phyloP scores from a whole-genome alignment of 2,797 vertebrate genomes.

The Merluccius polli region DNA sequence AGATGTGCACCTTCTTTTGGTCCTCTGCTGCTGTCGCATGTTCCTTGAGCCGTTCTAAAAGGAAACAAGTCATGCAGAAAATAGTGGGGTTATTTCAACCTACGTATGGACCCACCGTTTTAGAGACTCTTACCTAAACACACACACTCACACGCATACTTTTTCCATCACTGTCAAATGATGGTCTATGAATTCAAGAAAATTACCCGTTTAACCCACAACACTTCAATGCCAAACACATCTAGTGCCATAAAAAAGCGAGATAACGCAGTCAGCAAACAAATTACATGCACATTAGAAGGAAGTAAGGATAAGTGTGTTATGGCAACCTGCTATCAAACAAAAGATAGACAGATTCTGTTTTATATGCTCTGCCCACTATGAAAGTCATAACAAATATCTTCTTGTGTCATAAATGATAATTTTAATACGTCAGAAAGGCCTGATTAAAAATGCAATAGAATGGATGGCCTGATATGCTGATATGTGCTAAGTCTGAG shows the following conservation, averaged over 20 bases:
- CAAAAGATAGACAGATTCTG: constrained; percentile 10
- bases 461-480: not conserved
- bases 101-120: not conserved
- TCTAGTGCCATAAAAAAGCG: constrained; percentile 3
- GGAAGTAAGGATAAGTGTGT: not conserved
- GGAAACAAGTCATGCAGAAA: constrained; percentile 15
- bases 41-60: constrained; percentile 35
- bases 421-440: constrained; percentile 13
- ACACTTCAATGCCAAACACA: constrained; percentile 11
- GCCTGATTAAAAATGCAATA: constrained; percentile 19
- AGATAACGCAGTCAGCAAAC: constrained; percentile 9
- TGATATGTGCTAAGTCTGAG: too few relatives aligned
- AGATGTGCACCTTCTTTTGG: constrained; percentile 59
- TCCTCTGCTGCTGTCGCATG: constrained; percentile 35
- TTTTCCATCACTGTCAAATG: not conserved
- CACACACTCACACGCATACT: not conserved
- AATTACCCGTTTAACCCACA: constrained; percentile 9
- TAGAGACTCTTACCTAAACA: not conserved
- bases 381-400: constrained; percentile 27
- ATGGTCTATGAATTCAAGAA: not conserved
- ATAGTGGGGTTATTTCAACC: not conserved
- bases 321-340: constrained; percentile 28
- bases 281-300: not conserved
- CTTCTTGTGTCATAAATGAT: constrained; percentile 11
- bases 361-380: not conserved